A percentile compares a stretch with the other conserved stretches of the same genome.
These are phyloP conservation scores for Acipenser transmontanus DNA, from an alignment of 2,797 vertebrate species.

Conservation along the genomic window DNA sequence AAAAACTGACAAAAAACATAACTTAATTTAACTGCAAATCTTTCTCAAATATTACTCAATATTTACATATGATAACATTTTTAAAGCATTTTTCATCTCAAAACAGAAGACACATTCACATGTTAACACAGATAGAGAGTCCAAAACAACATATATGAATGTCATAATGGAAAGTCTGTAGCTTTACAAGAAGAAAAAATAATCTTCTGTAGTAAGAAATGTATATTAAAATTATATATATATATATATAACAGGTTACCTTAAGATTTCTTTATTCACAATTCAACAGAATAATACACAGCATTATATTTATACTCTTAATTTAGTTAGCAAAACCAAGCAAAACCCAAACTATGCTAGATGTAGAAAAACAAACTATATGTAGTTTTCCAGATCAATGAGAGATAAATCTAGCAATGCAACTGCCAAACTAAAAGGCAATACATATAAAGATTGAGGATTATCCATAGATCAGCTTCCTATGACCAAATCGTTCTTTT, in stretches of 20 bases:
- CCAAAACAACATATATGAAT: constrained; percentile 52
- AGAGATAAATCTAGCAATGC: constrained; percentile 5
- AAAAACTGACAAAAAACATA: constrained; percentile 28
- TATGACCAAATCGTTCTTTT: no score
- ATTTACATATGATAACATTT: constrained; percentile 41
- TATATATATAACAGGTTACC: no score
- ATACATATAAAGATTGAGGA: no score
- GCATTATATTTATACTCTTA: no score
- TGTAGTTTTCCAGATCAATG: constrained; percentile 13
- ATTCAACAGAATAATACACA: no score
- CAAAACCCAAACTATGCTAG: no score
- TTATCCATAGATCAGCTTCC: no score
- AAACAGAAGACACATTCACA: constrained; percentile 34
- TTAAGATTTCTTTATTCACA: no score
- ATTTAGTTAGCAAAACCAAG: no score
- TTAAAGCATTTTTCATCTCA: constrained; percentile 49
- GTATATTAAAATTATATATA: no score
- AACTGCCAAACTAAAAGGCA: no score
- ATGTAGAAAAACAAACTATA: constrained; percentile 27
- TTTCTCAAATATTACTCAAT: constrained; percentile 37
- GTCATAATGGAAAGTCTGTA: constrained; percentile 54
- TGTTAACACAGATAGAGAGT: constrained; percentile 49
- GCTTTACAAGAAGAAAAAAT: constrained; percentile 37
- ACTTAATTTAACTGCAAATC: constrained; percentile 17
- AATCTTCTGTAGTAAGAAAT: constrained; percentile 7